Evolutionary conservation across 1,140 invertebrate species (phyloP), one percentile per base, ranked within the genome.

Genomic region (Ctenoplectra terminalis): DNA sequence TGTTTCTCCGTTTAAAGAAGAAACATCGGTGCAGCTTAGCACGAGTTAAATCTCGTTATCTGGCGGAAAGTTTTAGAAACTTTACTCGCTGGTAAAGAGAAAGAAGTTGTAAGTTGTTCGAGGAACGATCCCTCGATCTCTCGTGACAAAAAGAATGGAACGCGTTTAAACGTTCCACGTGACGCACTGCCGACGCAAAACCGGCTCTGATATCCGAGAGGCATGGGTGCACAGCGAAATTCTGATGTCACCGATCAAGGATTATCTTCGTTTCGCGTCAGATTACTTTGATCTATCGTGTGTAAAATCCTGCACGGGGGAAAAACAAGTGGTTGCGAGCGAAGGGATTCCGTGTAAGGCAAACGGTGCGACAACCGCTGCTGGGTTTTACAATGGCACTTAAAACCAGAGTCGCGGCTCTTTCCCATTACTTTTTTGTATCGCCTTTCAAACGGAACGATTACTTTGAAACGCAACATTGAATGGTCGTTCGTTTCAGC

Each of bases 361-460:
- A 43, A 56, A 77, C 15, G 23, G 13, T 3, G 67, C 13, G n/a
- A 23, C 13, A 3, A 7, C n/a, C 17, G 31, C 4, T 1, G 37
- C 4, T n/a, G 37, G 48, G 74, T 69, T 77, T 77, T 77, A 77
- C 63, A 1, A 29, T 37, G 63, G 37, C 46, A 56, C 74, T 77
- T 77, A 56, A 76, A 76, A 29, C n/a, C 29, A 1, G 1, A 2
- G 40, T 52, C 3, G 46, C 29, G 1, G 26, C 52, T 40, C 29
- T 56, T 9, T 54, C 2, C 29, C 29, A 46, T 46, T 73, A 73
- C 9, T 73, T 61, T 60, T 46, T 40, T 13, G 34, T 23, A 31
- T 6, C 20, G 40, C 17, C 40, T 60, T 40, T 60, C 54, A 34
- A 61, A 73, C 56, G 17, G 26, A 73, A 11, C 70, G 70, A 72